Percentiles rank a stretch among this genome's conserved stretches.
Conservation (phyloP, 2,113 vertebrate genomes). For the Rhinoptilus africanus region DNA sequence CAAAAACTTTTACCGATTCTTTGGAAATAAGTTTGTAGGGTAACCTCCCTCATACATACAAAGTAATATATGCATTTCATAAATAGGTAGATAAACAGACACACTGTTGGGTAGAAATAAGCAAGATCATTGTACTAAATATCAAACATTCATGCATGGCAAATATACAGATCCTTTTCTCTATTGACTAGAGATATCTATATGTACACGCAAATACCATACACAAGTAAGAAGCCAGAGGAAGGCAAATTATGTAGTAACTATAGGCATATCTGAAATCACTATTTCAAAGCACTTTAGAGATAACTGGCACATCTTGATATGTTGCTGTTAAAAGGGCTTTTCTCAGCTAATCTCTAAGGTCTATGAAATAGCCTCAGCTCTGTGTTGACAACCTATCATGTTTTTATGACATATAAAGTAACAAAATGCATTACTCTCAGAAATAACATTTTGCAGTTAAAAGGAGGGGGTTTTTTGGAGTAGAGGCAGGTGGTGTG, state of each 20-base stretch:
- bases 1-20: neutral
- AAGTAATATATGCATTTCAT: neutral
- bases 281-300: neutral
- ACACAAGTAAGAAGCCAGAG: neutral
- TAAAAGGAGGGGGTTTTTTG: neutral
- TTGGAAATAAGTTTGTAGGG: neutral
- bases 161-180: neutral
- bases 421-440: neutral
- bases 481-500: fast-evolving
- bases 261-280: neutral
- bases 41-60: neutral
- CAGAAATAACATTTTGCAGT: neutral
- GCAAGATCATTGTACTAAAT: neutral
- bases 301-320: neutral
- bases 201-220: neutral
- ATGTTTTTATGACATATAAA: neutral
- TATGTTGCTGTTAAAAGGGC: neutral
- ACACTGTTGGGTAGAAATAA: neutral
- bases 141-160: neutral
- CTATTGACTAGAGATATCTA: neutral
- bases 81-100: neutral
- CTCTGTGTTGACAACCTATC: neutral
- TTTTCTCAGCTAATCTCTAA: neutral
- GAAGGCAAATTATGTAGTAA: neutral
- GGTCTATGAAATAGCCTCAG: neutral